Percentiles rank a stretch among this genome's conserved stretches.
These are phyloP conservation scores for Euphydryas editha DNA, from an alignment of 2,888 invertebrate species.

Conservation along the genomic window DNA sequence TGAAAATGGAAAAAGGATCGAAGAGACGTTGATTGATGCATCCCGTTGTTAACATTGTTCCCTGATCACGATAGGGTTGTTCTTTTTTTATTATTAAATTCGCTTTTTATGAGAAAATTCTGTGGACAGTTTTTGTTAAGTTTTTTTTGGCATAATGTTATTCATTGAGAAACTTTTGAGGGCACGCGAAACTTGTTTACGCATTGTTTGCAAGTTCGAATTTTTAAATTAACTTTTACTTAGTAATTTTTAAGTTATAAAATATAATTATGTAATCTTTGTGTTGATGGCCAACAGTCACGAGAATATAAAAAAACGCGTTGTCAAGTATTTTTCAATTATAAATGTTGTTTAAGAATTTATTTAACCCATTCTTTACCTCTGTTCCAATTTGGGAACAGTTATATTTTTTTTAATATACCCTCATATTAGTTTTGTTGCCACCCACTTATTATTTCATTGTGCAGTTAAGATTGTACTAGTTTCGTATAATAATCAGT, in stretches of 20 bases:
- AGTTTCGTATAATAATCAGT: too few species aligned
- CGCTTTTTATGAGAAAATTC: conserved; percentile 30
- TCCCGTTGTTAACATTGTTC: conserved; percentile 49
- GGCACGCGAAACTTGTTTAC: conserved; percentile 34
- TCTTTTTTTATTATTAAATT: conserved; percentile 32
- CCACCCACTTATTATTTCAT: too few species aligned
- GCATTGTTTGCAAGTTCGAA: conserved; percentile 34
- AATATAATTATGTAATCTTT: too few species aligned
- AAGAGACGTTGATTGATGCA: conserved; percentile 53
- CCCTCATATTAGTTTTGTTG: too few species aligned
- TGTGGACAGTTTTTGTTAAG: conserved; percentile 36
- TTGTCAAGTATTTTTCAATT: too few species aligned
- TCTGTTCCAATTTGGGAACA: too few species aligned
- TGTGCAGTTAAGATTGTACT: too few species aligned
- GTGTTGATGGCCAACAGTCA: too few species aligned
- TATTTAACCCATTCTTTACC: too few species aligned
- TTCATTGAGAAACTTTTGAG: conserved; percentile 40
- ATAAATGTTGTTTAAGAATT: too few species aligned
- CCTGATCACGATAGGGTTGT: conserved; percentile 52
- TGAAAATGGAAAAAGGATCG: conserved; percentile 20
- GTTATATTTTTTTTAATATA: too few species aligned
- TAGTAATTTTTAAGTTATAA: background rate
- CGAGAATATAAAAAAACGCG: too few species aligned
- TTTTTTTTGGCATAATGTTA: conserved; percentile 36
- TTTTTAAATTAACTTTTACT: conserved; percentile 11